phyloP scores from a whole-genome alignment of 2,888 invertebrate genomes.

The Pterobdella sp. region DNA sequence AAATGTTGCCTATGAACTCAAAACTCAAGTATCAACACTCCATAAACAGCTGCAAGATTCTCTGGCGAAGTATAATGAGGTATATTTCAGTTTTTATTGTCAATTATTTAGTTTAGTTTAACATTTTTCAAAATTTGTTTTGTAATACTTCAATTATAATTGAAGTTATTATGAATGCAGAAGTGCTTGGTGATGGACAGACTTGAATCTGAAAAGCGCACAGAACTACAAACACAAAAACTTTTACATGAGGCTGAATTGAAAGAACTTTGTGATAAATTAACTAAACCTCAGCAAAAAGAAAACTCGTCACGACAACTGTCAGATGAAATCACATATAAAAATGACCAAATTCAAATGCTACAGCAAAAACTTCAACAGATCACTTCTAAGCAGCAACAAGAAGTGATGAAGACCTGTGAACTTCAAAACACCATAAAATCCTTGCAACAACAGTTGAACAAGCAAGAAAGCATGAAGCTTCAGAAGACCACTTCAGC shows the following conservation, averaged over 20 bases:
- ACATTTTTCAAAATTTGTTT: neutral
- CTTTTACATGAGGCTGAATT: slow-evolving; percentile 17
- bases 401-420: neutral
- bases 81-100: neutral
- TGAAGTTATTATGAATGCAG: neutral
- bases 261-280: slow-evolving; percentile 18
- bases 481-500: neutral
- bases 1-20: neutral
- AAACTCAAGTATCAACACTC: slow-evolving; percentile 7
- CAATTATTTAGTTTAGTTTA: neutral
- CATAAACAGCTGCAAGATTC: neutral
- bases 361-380: slow-evolving; percentile 41
- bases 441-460: neutral
- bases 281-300: slow-evolving; percentile 34
- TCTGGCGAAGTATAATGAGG: slow-evolving; percentile 1
- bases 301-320: slow-evolving; percentile 41
- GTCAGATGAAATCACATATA: slow-evolving; percentile 41
- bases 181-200: neutral
- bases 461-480: no score
- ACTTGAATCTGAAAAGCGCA: neutral
- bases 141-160: neutral
- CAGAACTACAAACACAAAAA: slow-evolving; percentile 26
- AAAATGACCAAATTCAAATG: no score
- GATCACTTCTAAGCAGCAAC: slow-evolving; percentile 25
- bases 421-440: neutral